Evolutionary conservation across 2,888 invertebrate genomes (phyloP), one percentile per base, ranked within the genome.

Genomic region (Masnerella sp.): DNA sequence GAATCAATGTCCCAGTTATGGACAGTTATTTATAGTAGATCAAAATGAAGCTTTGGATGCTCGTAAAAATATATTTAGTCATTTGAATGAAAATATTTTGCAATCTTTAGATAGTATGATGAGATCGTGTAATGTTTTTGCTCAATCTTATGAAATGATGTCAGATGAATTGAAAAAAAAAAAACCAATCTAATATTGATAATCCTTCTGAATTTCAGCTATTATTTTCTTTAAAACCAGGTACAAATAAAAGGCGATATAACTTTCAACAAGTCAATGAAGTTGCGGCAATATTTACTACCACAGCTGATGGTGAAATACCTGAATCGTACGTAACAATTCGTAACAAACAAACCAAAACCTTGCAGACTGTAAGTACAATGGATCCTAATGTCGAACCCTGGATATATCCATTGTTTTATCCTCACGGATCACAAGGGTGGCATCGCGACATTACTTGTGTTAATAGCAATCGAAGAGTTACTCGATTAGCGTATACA

Each of bases 21-120:
- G 76, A n/a, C 74, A 76, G 47, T 70, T 75, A 7, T 77, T 75
- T 25, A 77, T 75, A 11, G 15, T 75, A 7, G 77, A 75, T 70
- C 32, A 68, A 15, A 62, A 62, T 30, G 70, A 75, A 73, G 77
- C 77, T 14, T 2, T 38, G 2, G 17, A 18, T 11, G 20, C 20
- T n/a, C 34, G 54, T 9, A 12, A 22, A 20, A 8, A n/a, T 32
- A n/a, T 32, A 8, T 32, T 32, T n/a, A 9, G 8, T 32, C 32
- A 32, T n/a, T 32, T 32, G n/a, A n/a, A 32, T 32, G 32, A n/a
- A 5, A n/a, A 32, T 9, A n/a, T 32, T 5, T 32, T 32, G n/a
- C 3, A 25, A 11, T 30, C 58, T 36, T 22, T 76, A 45, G 75
- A 77, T 67, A 14, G 42, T 8, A 51, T 75, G 30, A 74, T 77